Conservation (phyloP, 2,113 vertebrate genomes). For the Lasiurus borealis region DNA sequence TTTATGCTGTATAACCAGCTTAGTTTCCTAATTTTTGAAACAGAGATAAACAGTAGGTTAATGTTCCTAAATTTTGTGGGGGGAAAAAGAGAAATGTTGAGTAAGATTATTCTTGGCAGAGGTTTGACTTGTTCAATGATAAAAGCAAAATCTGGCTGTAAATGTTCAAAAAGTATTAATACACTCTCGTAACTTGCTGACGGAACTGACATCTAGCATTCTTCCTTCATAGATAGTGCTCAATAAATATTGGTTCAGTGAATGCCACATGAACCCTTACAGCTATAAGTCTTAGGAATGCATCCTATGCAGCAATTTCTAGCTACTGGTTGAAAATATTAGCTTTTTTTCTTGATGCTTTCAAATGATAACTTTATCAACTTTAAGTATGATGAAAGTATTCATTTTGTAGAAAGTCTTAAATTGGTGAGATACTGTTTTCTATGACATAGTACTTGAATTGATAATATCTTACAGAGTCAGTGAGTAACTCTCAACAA, state of each 20-base stretch:
- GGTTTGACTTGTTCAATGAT: conserved; percentile 40
- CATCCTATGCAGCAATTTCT: conserved; percentile 51
- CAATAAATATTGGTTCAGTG: conserved; percentile 36
- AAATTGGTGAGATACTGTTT: conserved; percentile 66
- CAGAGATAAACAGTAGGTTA: conserved; percentile 19
- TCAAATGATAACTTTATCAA: conserved; percentile 23
- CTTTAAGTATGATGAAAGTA: conserved; percentile 66
- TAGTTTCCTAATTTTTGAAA: conserved; percentile 54
- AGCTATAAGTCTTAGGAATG: conserved; percentile 23
- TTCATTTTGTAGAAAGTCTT: conserved; percentile 70
- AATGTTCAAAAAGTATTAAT: conserved; percentile 47
- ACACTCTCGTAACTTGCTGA: conserved; percentile 12
- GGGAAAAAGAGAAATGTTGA: conserved; percentile 52
- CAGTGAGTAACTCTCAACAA: conserved; percentile 74
- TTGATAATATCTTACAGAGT: conserved; percentile 72
- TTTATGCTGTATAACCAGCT: not conserved
- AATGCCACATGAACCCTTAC: conserved; percentile 24
- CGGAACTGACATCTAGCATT: not conserved
- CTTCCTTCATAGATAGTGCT: not conserved
- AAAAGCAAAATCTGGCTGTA: conserved; percentile 48
- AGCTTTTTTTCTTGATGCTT: conserved; percentile 57
- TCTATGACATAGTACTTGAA: conserved; percentile 68
- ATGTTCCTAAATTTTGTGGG: conserved; percentile 12
- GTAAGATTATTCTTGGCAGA: conserved; percentile 15
- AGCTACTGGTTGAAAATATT: conserved; percentile 40